Evolutionary conservation across 2,888 invertebrate species (phyloP), one percentile per base, ranked within the genome.

Genomic region (Hyalella azteca): DNA sequence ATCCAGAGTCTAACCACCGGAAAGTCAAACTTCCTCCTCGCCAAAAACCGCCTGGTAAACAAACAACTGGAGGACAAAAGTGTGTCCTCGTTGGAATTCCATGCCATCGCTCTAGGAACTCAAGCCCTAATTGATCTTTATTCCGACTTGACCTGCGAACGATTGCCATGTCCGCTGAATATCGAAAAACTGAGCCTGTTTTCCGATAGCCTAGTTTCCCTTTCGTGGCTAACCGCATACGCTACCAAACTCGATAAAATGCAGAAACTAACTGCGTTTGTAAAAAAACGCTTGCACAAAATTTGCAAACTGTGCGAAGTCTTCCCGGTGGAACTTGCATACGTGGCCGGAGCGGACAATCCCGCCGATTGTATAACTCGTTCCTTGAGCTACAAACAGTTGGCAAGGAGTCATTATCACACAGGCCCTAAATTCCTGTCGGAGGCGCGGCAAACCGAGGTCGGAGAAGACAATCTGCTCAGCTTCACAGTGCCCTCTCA

Each of bases 11-110:
- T 76, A 0, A 11, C 2, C 2, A 36, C 13, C 13, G 50, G 50
- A 2, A 76, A 78, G n/a, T 29, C 32, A 3, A 36, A 3, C 32
- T 54, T 78, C 39, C 49, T 78, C 15, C 22, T 32, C n/a, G 78
- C 50, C 32, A 78, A 54, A 78, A 78, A 59, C 26, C 32, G 78
- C 40, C n/a, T 54, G n/a, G 78, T 78, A 11, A 78, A 59, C 19
- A 0, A 13, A 4, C 78, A 59, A 13, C 32, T 50, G 4, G 9
- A 78, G 22, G n/a, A 7, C 2, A 59, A 78, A 29, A 26, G 45
- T 9, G 48, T 75, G 2, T 45, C 75, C 5, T 32, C 75, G 2
- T 36, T 76, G 1, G 48, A 76, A 15, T 26, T 76, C 13, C 45
- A 49, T 32, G 50, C 32, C 13, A 50, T 76, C 26, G 7, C 76